Conservation (phyloP, 2,797 vertebrate species). For the Anolis apletophallus region DNA sequence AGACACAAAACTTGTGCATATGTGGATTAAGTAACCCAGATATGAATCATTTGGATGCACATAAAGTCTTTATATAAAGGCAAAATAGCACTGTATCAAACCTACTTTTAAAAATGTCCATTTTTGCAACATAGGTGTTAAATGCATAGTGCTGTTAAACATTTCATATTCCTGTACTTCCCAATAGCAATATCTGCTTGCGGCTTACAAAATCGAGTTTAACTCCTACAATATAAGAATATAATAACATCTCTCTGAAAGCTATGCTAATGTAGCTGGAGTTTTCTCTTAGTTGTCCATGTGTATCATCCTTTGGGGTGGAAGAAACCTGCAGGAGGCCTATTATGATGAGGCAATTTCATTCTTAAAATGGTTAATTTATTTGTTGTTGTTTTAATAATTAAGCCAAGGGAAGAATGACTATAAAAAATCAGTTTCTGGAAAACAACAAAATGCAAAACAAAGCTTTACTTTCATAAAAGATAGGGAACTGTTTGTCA, state of each 20-base stretch:
- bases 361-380: constrained; percentile 21
- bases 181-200: too few relatives aligned
- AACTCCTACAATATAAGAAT: too few relatives aligned
- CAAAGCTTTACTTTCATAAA: constrained; percentile 56
- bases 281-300: background rate
- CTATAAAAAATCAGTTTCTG: background rate
- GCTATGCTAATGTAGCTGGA: too few relatives aligned
- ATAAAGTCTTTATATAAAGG: too few relatives aligned
- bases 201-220: too few relatives aligned
- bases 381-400: background rate
- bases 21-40: background rate
- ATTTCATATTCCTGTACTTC: too few relatives aligned
- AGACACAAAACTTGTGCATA: background rate
- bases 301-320: background rate
- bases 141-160: too few relatives aligned
- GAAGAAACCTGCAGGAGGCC: background rate
- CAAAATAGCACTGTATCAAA: too few relatives aligned
- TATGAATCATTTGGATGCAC: too few relatives aligned
- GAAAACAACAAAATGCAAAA: constrained; percentile 48
- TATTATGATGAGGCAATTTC: constrained; percentile 5
- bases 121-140: too few relatives aligned
- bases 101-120: too few relatives aligned
- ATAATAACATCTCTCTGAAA: too few relatives aligned
- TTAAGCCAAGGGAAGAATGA: background rate
- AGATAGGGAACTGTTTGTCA: constrained; percentile 47